These are phyloP conservation scores for Lasioglossum vierecki DNA, from an alignment of 2,888 invertebrate genomes.

Conservation along the genomic window DNA sequence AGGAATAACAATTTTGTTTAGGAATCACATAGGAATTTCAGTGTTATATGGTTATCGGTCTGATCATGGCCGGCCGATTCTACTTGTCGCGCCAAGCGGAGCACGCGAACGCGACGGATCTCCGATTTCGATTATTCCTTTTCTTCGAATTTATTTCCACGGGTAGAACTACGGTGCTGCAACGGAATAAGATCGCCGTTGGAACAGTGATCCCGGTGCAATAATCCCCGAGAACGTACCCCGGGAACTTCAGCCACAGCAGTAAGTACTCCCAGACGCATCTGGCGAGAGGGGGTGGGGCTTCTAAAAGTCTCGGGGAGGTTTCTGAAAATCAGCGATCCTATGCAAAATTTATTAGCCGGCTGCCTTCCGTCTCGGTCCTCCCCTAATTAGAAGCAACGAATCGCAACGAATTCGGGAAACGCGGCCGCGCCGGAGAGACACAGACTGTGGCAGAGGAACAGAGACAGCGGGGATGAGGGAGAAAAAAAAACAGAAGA, in stretches of 20 bases:
- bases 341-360: conserved; percentile 1
- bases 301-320: background rate
- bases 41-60: too few relatives aligned
- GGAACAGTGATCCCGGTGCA: background rate
- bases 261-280: background rate
- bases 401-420: conserved; percentile 15
- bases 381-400: conserved; percentile 14
- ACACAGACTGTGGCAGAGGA: background rate
- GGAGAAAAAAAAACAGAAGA: background rate
- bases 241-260: background rate
- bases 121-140: background rate
- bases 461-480: background rate
- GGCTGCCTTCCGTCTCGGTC: background rate
- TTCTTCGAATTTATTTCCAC: background rate
- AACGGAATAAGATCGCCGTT: background rate
- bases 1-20: too few relatives aligned
- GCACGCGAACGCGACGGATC: background rate
- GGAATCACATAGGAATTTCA: too few relatives aligned
- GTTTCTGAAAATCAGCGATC: conserved; percentile 3
- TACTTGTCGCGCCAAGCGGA: background rate
- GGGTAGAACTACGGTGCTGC: too few relatives aligned
- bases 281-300: background rate
- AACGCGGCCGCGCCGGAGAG: background rate
- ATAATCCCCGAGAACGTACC: background rate
- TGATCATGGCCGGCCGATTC: too few relatives aligned